Percentiles rank a stretch among this genome's conserved stretches.
phyloP scores from a whole-genome alignment of 2,888 invertebrate species.

The Phragmatobia fuliginosa region DNA sequence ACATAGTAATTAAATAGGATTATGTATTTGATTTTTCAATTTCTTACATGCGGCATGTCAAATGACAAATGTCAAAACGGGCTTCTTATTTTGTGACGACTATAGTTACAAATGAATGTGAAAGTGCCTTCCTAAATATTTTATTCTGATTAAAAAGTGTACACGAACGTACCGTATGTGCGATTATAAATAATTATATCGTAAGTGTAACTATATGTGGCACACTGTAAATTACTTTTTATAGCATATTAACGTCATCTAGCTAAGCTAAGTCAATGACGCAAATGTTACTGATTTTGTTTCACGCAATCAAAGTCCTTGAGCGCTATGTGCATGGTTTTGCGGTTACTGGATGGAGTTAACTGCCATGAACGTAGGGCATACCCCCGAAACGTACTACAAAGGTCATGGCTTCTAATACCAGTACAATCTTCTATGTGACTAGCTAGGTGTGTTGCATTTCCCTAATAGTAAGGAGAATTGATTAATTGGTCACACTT shows the following conservation, averaged over 20 bases:
- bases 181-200: not conserved
- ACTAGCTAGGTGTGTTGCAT: not conserved
- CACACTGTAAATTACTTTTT: not conserved
- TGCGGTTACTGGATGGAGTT: too few species aligned
- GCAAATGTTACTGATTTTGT: not conserved
- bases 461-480: not conserved
- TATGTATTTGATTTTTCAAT: too few species aligned
- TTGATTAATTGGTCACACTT: not conserved
- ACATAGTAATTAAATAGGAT: too few species aligned
- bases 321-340: too few species aligned
- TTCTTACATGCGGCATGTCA: too few species aligned
- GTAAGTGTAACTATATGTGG: not conserved
- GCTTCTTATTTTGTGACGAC: too few species aligned
- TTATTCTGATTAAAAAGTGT: too few species aligned
- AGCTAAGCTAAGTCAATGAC: not conserved
- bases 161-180: not conserved
- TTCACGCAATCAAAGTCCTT: not conserved
- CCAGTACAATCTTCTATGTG: not conserved
- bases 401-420: not conserved
- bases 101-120: too few species aligned
- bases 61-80: too few species aligned
- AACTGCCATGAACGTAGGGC: too few species aligned
- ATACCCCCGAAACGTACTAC: not conserved
- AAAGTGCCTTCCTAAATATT: not conserved
- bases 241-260: not conserved